phyloP scores from a whole-genome alignment of 2,888 invertebrate species.

The Spilarctia lutea region DNA sequence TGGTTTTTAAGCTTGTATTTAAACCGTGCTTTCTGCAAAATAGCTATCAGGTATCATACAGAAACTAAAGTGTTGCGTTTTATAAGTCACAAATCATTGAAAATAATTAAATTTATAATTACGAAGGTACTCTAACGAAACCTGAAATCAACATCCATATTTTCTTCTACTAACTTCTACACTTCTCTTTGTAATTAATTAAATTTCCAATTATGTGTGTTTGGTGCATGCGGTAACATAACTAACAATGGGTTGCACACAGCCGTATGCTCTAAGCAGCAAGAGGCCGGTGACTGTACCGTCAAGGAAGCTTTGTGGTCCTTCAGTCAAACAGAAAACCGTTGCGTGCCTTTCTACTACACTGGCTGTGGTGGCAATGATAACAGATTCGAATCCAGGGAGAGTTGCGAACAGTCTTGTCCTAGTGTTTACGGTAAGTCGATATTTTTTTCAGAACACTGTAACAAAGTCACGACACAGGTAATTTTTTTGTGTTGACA shows the following conservation, averaged over 20 bases:
- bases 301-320: slow-evolving; percentile 93
- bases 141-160: neutral
- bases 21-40: neutral
- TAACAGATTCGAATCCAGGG: slow-evolving; percentile 93
- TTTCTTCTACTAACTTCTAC: neutral
- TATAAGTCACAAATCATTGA: neutral
- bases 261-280: slow-evolving; percentile 92
- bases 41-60: neutral
- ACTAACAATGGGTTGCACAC: slow-evolving; percentile 75
- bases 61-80: neutral
- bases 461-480: neutral
- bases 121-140: neutral
- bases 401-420: slow-evolving; percentile 91
- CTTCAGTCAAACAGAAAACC: slow-evolving; percentile 93
- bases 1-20: neutral
- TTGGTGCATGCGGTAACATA: slow-evolving; percentile 28
- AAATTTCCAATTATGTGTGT: slow-evolving; percentile 18
- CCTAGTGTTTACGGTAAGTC: slow-evolving; percentile 93
- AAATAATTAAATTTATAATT: neutral
- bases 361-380: slow-evolving; percentile 96
- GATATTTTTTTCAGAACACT: neutral
- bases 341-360: slow-evolving; percentile 97
- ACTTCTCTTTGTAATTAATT: slow-evolving; percentile 4
- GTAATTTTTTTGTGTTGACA: too few relatives aligned
- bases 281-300: slow-evolving; percentile 92